Evolutionary conservation across 2,888 invertebrate species (phyloP).

Genomic region (Nysson spinosus): DNA sequence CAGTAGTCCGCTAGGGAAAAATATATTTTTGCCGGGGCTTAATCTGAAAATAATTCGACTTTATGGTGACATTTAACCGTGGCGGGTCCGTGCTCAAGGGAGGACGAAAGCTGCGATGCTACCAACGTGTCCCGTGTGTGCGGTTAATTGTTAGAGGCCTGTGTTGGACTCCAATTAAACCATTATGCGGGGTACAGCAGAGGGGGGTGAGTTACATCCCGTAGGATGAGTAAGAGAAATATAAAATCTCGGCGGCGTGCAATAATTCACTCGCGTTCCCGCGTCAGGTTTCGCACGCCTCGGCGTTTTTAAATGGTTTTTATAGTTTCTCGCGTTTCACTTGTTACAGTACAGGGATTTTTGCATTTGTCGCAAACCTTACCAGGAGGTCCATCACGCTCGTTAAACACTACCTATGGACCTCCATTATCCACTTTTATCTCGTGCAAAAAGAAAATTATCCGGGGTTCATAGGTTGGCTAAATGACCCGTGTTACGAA

Average conservation of each 20-base stretch:
- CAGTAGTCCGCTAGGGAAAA: constrained; percentile 19
- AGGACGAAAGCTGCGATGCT: constrained; percentile 5
- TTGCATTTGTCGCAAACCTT: constrained; percentile 39
- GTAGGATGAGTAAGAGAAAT: constrained; percentile 49
- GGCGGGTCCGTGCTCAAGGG: constrained; percentile 35
- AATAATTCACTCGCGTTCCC: constrained; percentile 65
- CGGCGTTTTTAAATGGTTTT: constrained; percentile 56
- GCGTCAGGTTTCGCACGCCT: constrained; percentile 59
- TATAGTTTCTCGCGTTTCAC: constrained; percentile 45
- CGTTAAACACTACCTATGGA: constrained; percentile 25
- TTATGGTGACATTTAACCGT: constrained; percentile 58
- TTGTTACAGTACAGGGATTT: constrained; percentile 30
- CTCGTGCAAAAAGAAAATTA: background rate
- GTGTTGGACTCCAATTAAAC: constrained; percentile 67
- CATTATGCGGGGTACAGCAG: constrained; percentile 59
- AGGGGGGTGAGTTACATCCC: constrained; percentile 23
- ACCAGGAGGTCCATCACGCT: constrained; percentile 8
- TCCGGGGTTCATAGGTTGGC: too few species aligned
- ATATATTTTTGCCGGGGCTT: constrained; percentile 51
- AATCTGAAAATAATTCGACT: constrained; percentile 65
- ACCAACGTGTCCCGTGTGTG: constrained; percentile 40
- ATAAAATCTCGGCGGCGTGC: constrained; percentile 59
- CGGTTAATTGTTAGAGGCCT: constrained; percentile 63
- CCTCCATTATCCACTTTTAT: background rate
- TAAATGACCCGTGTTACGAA: too few species aligned